These are phyloP conservation scores for Tenthredo notha DNA, from an alignment of 2,888 invertebrate species.

Conservation along the genomic window DNA sequence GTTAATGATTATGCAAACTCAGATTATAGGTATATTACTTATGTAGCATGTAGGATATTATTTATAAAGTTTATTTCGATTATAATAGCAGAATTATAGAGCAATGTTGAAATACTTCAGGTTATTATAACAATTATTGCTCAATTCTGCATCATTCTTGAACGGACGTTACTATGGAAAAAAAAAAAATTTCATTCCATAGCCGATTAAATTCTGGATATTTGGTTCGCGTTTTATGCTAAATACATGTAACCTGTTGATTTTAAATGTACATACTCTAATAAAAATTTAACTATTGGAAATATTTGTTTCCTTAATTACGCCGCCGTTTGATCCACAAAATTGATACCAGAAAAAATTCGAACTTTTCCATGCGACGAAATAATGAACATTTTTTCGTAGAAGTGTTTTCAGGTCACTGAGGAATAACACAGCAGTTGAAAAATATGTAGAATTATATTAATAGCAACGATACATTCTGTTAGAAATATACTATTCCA, in stretches of 20 bases:
- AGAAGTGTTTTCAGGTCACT: background rate
- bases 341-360: background rate
- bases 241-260: constrained; percentile 47
- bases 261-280: constrained; percentile 50
- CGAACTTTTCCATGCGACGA: background rate
- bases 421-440: background rate
- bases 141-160: constrained; percentile 21
- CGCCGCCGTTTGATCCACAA: background rate
- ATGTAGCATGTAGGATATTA: constrained; percentile 41
- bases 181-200: constrained; percentile 4
- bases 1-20: constrained; percentile 43
- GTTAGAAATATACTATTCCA: constrained; percentile 20
- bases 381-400: background rate
- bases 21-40: constrained; percentile 49
- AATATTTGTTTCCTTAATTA: background rate
- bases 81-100: background rate
- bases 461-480: background rate
- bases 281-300: constrained; percentile 48
- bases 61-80: constrained; percentile 42
- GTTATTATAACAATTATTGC: constrained; percentile 28
- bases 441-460: constrained; percentile 24
- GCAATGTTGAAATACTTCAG: constrained; percentile 7
- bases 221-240: constrained; percentile 31
- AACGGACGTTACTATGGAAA: background rate
- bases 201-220: constrained; percentile 22